These are phyloP conservation scores for Oreochromis aureus DNA, from an alignment of 2,113 vertebrate species.

Conservation along the genomic window DNA sequence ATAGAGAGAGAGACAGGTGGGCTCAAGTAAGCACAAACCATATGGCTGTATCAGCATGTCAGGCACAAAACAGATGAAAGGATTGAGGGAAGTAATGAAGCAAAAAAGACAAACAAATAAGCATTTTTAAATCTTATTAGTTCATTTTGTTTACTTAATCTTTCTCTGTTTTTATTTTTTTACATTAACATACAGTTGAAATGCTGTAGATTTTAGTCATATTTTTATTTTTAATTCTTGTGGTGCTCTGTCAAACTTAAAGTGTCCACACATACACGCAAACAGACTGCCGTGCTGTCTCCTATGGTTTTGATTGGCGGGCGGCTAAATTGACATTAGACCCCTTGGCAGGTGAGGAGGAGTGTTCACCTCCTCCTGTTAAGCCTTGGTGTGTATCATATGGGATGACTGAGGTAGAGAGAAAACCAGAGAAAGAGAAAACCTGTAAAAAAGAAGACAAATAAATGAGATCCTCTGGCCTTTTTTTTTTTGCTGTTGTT, in stretches of 20 bases:
- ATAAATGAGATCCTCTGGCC: not conserved
- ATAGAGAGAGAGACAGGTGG: not conserved
- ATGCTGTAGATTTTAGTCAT: not conserved
- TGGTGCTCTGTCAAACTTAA: not conserved
- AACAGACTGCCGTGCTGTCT: not conserved
- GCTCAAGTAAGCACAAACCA: constrained; percentile 27
- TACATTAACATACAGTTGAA: not conserved
- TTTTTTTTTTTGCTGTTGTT: not conserved
- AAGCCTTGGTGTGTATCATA: constrained; percentile 2
- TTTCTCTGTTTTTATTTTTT: not conserved
- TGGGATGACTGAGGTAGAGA: not conserved
- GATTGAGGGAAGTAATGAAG: not conserved
- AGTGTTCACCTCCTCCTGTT: constrained; percentile 16
- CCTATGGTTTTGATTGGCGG: constrained; percentile 53
- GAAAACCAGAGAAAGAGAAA: not conserved
- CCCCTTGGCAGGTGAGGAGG: constrained; percentile 36
- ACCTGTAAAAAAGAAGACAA: not conserved
- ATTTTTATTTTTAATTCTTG: not conserved
- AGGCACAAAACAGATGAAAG: not conserved
- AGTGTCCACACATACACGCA: not conserved
- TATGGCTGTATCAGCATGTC: constrained; percentile 37
- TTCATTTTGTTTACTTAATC: not conserved
- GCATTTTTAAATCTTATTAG: not conserved
- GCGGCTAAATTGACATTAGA: constrained; percentile 53
- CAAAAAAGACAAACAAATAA: not conserved